phyloP scores from a whole-genome alignment of 2,888 invertebrate species.

The Erynnis tages region DNA sequence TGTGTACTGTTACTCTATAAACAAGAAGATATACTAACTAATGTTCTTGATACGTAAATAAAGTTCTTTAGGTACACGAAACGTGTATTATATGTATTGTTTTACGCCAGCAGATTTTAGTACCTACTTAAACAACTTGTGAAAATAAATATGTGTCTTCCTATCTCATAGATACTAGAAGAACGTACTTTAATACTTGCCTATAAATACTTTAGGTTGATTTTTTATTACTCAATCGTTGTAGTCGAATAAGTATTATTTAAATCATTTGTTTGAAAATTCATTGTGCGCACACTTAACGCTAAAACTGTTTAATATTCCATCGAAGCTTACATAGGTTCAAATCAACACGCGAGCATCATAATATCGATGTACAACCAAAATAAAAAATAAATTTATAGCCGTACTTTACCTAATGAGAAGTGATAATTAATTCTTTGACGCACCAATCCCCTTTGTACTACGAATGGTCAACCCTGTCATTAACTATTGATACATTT shows the following conservation, averaged over 20 bases:
- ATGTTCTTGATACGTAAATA: too few species aligned
- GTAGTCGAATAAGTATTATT: not conserved
- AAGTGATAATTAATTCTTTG: slow-evolving; percentile 8
- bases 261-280: not conserved
- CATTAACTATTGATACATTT: not conserved
- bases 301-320: slow-evolving; percentile 18
- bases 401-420: slow-evolving; percentile 5
- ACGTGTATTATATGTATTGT: too few species aligned
- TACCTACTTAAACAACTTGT: too few species aligned
- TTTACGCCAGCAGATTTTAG: too few species aligned
- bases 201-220: too few species aligned
- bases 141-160: too few species aligned
- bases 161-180: too few species aligned
- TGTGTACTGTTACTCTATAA: too few species aligned
- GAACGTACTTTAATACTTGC: too few species aligned
- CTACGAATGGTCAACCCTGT: not conserved
- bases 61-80: too few species aligned
- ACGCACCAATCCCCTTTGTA: not conserved
- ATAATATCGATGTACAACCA: slow-evolving; percentile 3
- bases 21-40: too few species aligned
- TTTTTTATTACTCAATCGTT: not conserved
- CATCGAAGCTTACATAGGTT: slow-evolving; percentile 9
- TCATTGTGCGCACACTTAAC: slow-evolving; percentile 2
- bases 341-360: slow-evolving; percentile 15
- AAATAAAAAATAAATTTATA: slow-evolving; percentile 7